Percentiles rank a stretch among this genome's conserved stretches.
Evolutionary conservation across 2,113 vertebrate species (phyloP).

Genomic region (Mesitornis unicolor): DNA sequence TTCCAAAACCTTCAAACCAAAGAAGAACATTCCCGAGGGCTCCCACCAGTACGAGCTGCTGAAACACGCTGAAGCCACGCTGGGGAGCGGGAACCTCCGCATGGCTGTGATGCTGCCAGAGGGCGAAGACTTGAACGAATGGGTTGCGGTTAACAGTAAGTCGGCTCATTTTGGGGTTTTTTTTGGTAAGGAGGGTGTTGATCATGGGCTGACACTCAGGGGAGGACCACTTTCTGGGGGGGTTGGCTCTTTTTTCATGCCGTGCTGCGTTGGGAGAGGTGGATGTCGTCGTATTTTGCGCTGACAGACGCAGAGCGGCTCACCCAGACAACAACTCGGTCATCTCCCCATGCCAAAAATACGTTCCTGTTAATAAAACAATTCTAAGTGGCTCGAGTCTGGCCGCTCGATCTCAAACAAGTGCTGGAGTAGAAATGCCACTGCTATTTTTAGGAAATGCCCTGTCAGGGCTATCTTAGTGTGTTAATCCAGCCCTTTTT

Average conservation of each 20-base stretch:
- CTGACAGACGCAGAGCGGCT: neutral
- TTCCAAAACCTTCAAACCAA: conserved; percentile 89
- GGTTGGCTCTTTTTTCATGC: neutral
- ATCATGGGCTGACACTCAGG: neutral
- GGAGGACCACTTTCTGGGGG: neutral
- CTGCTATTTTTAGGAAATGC: neutral
- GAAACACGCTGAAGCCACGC: conserved; percentile 85
- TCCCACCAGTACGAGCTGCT: conserved; percentile 87
- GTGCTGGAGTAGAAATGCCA: neutral
- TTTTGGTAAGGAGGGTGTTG: accelerated
- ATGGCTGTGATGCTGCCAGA: conserved; percentile 88
- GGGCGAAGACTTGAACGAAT: conserved; percentile 85
- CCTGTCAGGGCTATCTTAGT: neutral
- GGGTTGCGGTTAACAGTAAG: conserved; percentile 90
- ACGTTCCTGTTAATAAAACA: neutral
- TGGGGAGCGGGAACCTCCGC: conserved; percentile 85
- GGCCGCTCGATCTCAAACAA: neutral
- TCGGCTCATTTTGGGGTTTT: neutral
- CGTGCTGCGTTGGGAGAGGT: neutral
- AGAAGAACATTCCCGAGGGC: conserved; percentile 88
- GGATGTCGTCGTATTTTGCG: accelerated
- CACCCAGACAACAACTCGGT: neutral
- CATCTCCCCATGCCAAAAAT: neutral
- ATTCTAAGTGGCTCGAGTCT: neutral
- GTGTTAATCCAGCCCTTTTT: neutral